Evolutionary conservation across 2,113 vertebrate genomes (phyloP), one percentile per base, ranked within the genome.

Genomic region (Tenebrosternarchus preto): DNA sequence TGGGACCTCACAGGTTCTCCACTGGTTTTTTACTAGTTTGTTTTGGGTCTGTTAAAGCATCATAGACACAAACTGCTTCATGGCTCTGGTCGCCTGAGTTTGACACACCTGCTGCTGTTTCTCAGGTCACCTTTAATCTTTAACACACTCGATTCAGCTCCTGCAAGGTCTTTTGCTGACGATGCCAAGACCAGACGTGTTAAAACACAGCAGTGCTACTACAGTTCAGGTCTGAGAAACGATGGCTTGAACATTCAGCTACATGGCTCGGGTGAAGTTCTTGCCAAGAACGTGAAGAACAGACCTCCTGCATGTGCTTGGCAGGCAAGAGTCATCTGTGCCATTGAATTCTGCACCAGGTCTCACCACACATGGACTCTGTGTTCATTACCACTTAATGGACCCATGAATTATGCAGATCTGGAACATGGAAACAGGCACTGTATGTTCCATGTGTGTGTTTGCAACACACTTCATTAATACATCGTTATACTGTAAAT

Each of bases 251-350:
- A 67, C 4, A 25, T 31, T 53, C 43, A 6, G 6, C 4, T 5
- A 1, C 4, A 5, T 8, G 1, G 20, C 29, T 1, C 4, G 29
- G 17, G 5, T 33, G n/a, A n/a, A n/a, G n/a, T n/a, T n/a, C n/a
- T n/a, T 66, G 20, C 27, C n/a, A 55, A 67, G 22, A 25, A 31
- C 64, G 27, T 33, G 27, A 66, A 24, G 46, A 66, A 22, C 61
- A 64, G 43, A 66, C 43, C 60, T 15, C 39, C 27, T 55, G 75
- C 19, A 67, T 22, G n/a, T 76, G 74, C 33, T 60, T 31, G 11
- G 72, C 19, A 59, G 85, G 78, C 78, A 69, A 72, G 31, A 72
- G 69, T 78, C 84, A 80, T 87, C 82, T 82, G 83, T 79, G 33
- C 50, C 39, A 71, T 70, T 82, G 80, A 33, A 39, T 60, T 19